A percentile compares a stretch with the other conserved stretches of the same genome.
phyloP scores from a whole-genome alignment of 2,797 vertebrate species.

The Podarcis siculus region DNA sequence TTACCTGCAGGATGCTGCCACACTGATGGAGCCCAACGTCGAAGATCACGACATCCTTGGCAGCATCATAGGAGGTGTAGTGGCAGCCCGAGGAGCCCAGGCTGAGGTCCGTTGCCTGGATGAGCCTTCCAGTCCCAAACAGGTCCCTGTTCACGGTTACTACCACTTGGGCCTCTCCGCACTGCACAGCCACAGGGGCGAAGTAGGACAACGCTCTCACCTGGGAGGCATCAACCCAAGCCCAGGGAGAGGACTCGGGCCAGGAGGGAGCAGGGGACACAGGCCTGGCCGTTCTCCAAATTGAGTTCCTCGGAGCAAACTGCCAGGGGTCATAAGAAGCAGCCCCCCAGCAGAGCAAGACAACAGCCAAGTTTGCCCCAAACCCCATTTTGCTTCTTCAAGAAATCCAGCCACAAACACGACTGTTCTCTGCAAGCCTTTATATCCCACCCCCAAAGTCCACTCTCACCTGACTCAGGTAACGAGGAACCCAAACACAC shows the following conservation, averaged over 20 bases:
- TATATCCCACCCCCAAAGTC: neutral
- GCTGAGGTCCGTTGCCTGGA: constrained; percentile 58
- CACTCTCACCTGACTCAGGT: neutral
- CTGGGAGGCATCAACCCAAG: neutral
- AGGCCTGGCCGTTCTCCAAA: neutral
- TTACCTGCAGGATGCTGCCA: constrained; percentile 62
- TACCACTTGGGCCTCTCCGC: constrained; percentile 73
- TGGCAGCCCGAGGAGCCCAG: constrained; percentile 64
- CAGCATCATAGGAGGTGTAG: constrained; percentile 32
- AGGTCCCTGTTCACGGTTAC: constrained; percentile 71
- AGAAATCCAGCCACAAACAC: neutral
- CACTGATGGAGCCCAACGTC: constrained; percentile 72
- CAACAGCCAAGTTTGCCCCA: neutral
- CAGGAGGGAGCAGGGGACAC: fast-evolving
- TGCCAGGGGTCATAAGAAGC: neutral
- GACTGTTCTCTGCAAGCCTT: neutral
- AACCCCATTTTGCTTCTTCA: constrained; percentile 33
- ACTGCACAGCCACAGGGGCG: constrained; percentile 59
- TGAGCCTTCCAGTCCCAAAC: constrained; percentile 70
- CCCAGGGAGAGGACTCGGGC: neutral
- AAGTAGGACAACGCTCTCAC: neutral
- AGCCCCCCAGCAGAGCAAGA: neutral
- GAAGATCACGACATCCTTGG: constrained; percentile 49
- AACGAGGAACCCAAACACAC: constrained; percentile 13
- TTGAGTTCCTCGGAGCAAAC: neutral